phyloP scores from a whole-genome alignment of 1,140 invertebrate species.

The Diploscapter pachys region DNA sequence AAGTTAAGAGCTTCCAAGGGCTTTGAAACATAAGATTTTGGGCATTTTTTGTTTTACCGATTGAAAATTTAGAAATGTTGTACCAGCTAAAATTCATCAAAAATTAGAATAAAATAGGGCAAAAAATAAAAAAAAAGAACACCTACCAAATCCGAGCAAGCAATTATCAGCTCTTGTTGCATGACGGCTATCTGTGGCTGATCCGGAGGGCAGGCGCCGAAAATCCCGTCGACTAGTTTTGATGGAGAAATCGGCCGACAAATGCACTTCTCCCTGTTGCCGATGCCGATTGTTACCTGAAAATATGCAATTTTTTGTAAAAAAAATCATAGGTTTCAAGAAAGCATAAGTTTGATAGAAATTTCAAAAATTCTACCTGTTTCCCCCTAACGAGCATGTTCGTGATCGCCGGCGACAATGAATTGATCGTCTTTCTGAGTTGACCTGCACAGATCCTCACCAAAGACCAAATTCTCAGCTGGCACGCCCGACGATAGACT shows the following conservation, averaged over 20 bases:
- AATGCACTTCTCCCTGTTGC: slow-evolving; percentile 84
- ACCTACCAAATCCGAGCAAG: slow-evolving; percentile 79
- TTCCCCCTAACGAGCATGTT: slow-evolving; percentile 93
- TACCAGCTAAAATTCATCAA: too few species aligned
- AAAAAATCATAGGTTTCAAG: slow-evolving; percentile 13
- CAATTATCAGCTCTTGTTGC: slow-evolving; percentile 82
- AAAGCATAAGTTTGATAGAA: not conserved
- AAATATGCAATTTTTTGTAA: slow-evolving; percentile 42
- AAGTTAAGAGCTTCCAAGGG: too few species aligned
- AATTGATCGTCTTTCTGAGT: slow-evolving; percentile 83
- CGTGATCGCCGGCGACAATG: slow-evolving; percentile 95
- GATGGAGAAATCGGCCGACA: slow-evolving; percentile 90
- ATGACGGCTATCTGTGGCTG: slow-evolving; percentile 89
- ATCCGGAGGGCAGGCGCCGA: slow-evolving; percentile 68
- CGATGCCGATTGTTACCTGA: slow-evolving; percentile 87
- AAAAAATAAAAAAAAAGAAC: not conserved
- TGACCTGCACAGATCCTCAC: slow-evolving; percentile 90
- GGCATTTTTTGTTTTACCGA: too few species aligned
- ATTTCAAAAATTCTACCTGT: slow-evolving; percentile 67
- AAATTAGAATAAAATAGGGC: too few species aligned
- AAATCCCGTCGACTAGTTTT: slow-evolving; percentile 60
- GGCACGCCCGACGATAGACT: slow-evolving; percentile 81
- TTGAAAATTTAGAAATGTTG: too few species aligned
- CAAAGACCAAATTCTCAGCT: slow-evolving; percentile 82
- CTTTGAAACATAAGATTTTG: too few species aligned